Evolutionary conservation across 92 coral and sea anemone genomes (phyloP).

Genomic region (Epizoanthus ramosus): DNA sequence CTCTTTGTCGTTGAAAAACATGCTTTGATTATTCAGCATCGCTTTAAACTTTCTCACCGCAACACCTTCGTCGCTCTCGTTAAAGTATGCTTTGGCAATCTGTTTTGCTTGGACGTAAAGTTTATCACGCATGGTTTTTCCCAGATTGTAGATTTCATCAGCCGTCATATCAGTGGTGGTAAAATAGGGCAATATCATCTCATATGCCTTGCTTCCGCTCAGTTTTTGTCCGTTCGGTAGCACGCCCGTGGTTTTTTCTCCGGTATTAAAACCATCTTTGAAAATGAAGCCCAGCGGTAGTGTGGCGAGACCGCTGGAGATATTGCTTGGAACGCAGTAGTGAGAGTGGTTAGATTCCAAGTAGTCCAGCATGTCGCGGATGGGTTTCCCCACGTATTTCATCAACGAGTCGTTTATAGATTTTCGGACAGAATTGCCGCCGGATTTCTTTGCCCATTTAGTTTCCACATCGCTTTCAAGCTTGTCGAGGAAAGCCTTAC

Average conservation of each 20-base stretch:
- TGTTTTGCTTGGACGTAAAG: slow-evolving; percentile 83
- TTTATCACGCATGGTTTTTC: slow-evolving; percentile 59
- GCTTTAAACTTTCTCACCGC: slow-evolving; percentile 77
- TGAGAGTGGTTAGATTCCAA: slow-evolving; percentile 72
- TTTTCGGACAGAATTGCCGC: slow-evolving; percentile 53
- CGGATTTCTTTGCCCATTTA: slow-evolving; percentile 62
- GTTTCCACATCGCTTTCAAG: slow-evolving; percentile 45
- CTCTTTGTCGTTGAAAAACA: slow-evolving; percentile 86
- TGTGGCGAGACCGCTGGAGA: slow-evolving; percentile 93
- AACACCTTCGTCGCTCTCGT: slow-evolving; percentile 46
- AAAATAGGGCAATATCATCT: slow-evolving; percentile 85
- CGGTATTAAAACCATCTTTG: slow-evolving; percentile 66
- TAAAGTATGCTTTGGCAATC: slow-evolving; percentile 74
- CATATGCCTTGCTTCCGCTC: slow-evolving; percentile 79
- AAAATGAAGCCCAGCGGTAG: slow-evolving; percentile 83
- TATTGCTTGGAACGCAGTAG: slow-evolving; percentile 89
- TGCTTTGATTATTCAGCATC: slow-evolving; percentile 73
- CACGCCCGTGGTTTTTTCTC: slow-evolving; percentile 58
- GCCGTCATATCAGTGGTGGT: slow-evolving; percentile 84
- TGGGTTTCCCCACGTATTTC: slow-evolving; percentile 79
- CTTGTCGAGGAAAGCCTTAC: slow-evolving; percentile 56
- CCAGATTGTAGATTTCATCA: slow-evolving; percentile 70
- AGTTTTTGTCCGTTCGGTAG: slow-evolving; percentile 80
- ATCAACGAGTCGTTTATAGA: slow-evolving; percentile 72
- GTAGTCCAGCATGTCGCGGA: slow-evolving; percentile 69